A percentile compares a stretch with the other conserved stretches of the same genome.
phyloP scores from a whole-genome alignment of 2,113 vertebrate species.

The Silurus meridionalis region DNA sequence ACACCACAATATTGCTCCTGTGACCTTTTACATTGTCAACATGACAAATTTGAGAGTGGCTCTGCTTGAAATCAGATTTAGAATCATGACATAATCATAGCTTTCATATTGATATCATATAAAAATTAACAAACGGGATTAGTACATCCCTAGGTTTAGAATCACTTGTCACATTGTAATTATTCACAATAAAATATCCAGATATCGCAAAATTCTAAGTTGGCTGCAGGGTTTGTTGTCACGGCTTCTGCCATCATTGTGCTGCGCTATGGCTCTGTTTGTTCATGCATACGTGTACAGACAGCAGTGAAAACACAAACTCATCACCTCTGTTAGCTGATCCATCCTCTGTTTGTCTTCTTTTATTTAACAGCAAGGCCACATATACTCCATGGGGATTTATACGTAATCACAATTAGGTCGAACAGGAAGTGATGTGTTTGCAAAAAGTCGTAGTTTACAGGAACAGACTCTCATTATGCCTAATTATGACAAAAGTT shows the following conservation, averaged over 20 bases:
- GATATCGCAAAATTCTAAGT: background rate
- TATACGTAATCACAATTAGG: background rate
- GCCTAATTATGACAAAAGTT: background rate
- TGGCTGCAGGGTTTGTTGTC: background rate
- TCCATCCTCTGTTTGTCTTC: constrained; percentile 13
- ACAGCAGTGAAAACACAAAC: constrained; percentile 14
- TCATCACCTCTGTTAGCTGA: constrained; percentile 19
- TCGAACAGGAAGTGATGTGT: background rate
- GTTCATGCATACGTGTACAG: background rate
- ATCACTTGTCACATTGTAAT: constrained; percentile 15
- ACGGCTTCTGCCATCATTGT: background rate
- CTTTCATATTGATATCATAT: background rate
- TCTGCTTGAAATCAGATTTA: background rate
- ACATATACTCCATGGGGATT: background rate
- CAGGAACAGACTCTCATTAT: background rate
- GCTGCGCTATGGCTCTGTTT: background rate
- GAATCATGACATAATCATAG: background rate
- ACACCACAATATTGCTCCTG: background rate
- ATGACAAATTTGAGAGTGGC: background rate
- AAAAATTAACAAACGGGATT: background rate
- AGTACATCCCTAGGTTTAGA: background rate
- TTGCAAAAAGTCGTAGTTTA: background rate
- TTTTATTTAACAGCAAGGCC: constrained; percentile 16
- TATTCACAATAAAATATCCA: background rate
- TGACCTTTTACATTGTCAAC: background rate